These are phyloP conservation scores for Lagodon rhomboides DNA, from an alignment of 2,797 vertebrate genomes.

Conservation along the genomic window DNA sequence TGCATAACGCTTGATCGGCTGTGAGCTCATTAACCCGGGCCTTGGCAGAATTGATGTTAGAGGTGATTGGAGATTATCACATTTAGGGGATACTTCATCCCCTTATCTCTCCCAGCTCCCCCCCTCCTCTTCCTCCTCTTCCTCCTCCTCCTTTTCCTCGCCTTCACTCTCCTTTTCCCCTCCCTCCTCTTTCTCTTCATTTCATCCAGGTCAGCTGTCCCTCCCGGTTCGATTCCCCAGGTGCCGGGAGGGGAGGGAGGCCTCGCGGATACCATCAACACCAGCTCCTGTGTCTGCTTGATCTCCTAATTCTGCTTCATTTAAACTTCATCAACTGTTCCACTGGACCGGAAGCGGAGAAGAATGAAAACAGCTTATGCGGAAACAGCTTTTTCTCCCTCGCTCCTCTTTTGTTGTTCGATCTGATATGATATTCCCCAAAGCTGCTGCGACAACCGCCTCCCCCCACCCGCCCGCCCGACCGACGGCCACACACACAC, in stretches of 20 bases:
- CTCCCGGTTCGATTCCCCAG: conserved; percentile 74
- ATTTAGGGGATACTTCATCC: conserved; percentile 92
- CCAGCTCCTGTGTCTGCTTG: conserved; percentile 86
- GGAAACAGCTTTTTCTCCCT: conserved; percentile 78
- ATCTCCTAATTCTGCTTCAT: conserved; percentile 99
- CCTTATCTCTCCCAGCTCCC: conserved; percentile 74
- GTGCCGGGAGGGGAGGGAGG: conserved; percentile 30
- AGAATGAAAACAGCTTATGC: conserved; percentile 92
- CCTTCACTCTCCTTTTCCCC: conserved; percentile 70
- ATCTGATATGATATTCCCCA: conserved; percentile 84
- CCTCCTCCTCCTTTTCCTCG: conserved; percentile 58
- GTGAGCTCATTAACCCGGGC: conserved; percentile 95
- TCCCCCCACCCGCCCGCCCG: background rate
- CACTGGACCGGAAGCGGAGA: conserved; percentile 98
- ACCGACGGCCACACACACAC: conserved; percentile 37
- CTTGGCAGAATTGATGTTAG: conserved; percentile 93
- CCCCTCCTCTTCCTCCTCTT: conserved; percentile 3
- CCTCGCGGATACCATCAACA: conserved; percentile 83
- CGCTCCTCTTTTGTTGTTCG: conserved; percentile 84
- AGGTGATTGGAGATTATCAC: conserved; percentile 99
- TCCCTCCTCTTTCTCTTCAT: conserved; percentile 78
- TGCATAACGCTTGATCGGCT: conserved; percentile 91
- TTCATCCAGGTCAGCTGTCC: conserved; percentile 88
- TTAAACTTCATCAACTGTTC: conserved; percentile 99
- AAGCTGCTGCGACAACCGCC: conserved; percentile 68